phyloP scores from a whole-genome alignment of 2,113 vertebrate genomes.

The Madoqua kirkii region DNA sequence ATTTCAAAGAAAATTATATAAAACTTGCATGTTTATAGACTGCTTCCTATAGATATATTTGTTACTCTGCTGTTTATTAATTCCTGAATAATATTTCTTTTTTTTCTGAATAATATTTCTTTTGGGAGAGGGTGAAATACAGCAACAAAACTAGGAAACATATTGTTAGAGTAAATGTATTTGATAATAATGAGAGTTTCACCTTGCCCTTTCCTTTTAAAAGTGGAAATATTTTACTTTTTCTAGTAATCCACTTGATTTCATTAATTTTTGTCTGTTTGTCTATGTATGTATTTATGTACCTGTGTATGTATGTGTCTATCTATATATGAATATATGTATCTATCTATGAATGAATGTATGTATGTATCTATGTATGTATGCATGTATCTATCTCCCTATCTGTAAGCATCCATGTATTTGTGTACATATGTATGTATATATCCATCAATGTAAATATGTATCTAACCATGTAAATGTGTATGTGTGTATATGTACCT shows the following conservation, averaged over 20 bases:
- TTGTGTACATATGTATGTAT: background rate
- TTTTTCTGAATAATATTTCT: background rate
- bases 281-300: background rate
- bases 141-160: background rate
- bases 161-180: background rate
- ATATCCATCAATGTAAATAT: background rate
- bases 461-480: background rate
- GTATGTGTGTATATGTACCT: background rate
- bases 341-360: background rate
- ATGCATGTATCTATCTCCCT: background rate
- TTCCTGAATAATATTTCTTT: background rate
- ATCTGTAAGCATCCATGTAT: background rate
- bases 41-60: background rate
- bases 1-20: background rate
- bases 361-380: background rate
- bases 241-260: background rate
- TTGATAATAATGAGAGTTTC: background rate
- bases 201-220: background rate
- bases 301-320: background rate
- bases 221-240: background rate
- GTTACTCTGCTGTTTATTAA: background rate
- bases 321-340: background rate
- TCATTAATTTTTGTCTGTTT: background rate
- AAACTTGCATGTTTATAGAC: background rate
- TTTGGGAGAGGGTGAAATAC: background rate